Base-by-base conservation (phyloP, 2,888 invertebrate genomes). In the Conomelus anceps region DNA sequence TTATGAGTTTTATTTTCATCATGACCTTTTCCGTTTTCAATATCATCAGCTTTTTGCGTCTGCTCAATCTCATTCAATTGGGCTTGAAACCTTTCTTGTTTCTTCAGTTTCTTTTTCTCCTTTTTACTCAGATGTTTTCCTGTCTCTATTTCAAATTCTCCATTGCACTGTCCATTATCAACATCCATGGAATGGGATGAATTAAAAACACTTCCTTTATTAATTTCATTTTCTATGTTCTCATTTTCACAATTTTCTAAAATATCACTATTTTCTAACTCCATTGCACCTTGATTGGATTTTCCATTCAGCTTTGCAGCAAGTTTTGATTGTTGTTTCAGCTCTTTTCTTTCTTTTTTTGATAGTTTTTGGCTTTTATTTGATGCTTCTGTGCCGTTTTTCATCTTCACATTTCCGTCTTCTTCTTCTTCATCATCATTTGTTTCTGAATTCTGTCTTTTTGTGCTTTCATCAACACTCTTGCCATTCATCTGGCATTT, bases 71-170 rank as follows among this genome's bases (percentile, higher is more conserved):
- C 88, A 23, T 89, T 88, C 86, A 90, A 9, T 84, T 90, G 89
- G n/a, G 89, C 88, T 87, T 90, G 89, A 34, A 41, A 90, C 86
- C 89, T 90, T 22, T 89, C 86, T 23, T 90, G 88, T 86, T 90
- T 91, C 63, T 89, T 88, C 24, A 86, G 22, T 34, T 90, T 86
- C 88, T 91, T 90, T 84, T 86, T 90, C 88, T 89, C 89, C 23
- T 90, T 90, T 34, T 90, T 89, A n/a, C 89, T 87, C 24, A 90
- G 23, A 84, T 89, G 89, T 34, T 63, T 23, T 23, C n/a, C 41
- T 17, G 6, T 29, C 22, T 23, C 22, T 22, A n/a, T n/a, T n/a
- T n/a, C n/a, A n/a, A n/a, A n/a, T n/a, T 34, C 13, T 29, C 7
- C 22, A 85, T 26, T n/a, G 63, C 63, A 63, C 7, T 63, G n/a